Conservation (phyloP, 1,140 invertebrate genomes). For the Lordiphosa stackelbergi region DNA sequence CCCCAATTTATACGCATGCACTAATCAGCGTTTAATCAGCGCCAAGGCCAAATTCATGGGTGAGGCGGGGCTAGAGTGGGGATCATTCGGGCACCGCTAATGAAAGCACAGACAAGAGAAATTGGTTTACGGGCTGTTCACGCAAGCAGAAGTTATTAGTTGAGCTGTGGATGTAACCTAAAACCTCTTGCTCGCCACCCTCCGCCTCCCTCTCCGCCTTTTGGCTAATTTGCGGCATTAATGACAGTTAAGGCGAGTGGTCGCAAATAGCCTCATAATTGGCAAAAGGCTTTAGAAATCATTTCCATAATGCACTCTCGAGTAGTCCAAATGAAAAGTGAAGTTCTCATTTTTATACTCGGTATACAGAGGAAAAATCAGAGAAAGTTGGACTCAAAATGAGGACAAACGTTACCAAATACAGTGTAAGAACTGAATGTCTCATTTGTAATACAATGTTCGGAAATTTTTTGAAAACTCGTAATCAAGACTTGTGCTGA, state of each 20-base stretch:
- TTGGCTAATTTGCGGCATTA: conserved; percentile 64
- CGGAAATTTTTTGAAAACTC: too few relatives aligned
- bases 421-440: too few relatives aligned
- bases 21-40: conserved; percentile 42
- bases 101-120: conserved; percentile 53
- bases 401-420: too few relatives aligned
- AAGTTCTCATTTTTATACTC: too few relatives aligned
- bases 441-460: too few relatives aligned
- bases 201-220: conserved; percentile 4
- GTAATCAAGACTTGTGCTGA: too few relatives aligned
- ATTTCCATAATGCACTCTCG: conserved; percentile 26
- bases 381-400: too few relatives aligned
- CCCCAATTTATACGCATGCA: conserved; percentile 2
- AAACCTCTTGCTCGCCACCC: neutral
- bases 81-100: conserved; percentile 59
- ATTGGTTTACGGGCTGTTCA: conserved; percentile 56
- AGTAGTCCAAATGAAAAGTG: conserved; percentile 1
- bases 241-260: conserved; percentile 35
- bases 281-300: conserved; percentile 32
- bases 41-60: conserved; percentile 10
- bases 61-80: conserved; percentile 4
- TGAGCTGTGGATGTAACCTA: conserved; percentile 23
- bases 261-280: conserved; percentile 56
- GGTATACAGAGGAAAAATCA: too few relatives aligned
- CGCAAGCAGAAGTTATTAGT: conserved; percentile 68